A percentile compares a stretch with the other conserved stretches of the same genome.
phyloP scores from a whole-genome alignment of 2,888 invertebrate genomes.

The Drosophila helvetica region DNA sequence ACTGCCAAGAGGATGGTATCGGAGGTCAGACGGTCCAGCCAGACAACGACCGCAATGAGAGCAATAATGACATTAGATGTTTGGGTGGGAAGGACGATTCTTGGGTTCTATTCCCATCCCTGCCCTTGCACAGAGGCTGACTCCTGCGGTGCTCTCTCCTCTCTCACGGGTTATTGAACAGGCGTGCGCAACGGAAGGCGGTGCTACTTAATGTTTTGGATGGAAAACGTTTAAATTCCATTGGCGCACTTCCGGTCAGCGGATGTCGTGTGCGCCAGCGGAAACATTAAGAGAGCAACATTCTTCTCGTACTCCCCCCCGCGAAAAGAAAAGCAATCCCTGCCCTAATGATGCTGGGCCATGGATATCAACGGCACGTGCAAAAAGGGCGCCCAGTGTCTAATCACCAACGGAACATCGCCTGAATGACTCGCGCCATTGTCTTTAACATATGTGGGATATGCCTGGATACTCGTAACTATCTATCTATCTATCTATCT shows the following conservation, averaged over 20 bases:
- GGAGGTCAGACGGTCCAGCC: slow-evolving; percentile 5
- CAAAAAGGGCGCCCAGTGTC: slow-evolving; percentile 37
- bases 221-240: slow-evolving; percentile 78
- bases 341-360: slow-evolving; percentile 57
- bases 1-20: slow-evolving; percentile 2
- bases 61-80: slow-evolving; percentile 71
- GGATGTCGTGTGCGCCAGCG: slow-evolving; percentile 82
- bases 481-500: too few relatives aligned
- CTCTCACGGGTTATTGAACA: slow-evolving; percentile 70
- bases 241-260: slow-evolving; percentile 78
- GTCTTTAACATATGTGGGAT: slow-evolving; percentile 40
- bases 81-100: slow-evolving; percentile 30
- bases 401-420: slow-evolving; percentile 62
- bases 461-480: slow-evolving; percentile 4
- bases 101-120: slow-evolving; percentile 14
- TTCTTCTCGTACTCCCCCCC: not conserved
- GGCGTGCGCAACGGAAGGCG: slow-evolving; percentile 75
- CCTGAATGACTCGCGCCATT: slow-evolving; percentile 40
- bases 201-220: slow-evolving; percentile 78
- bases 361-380: slow-evolving; percentile 66
- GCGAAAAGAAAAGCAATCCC: slow-evolving; percentile 1
- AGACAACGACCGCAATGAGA: slow-evolving; percentile 73
- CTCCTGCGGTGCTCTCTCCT: slow-evolving; percentile 57
- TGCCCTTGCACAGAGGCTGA: slow-evolving; percentile 8
- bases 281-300: slow-evolving; percentile 79